Base-by-base conservation (phyloP, 1,140 invertebrate species). In the Schmidtea mediterranea region DNA sequence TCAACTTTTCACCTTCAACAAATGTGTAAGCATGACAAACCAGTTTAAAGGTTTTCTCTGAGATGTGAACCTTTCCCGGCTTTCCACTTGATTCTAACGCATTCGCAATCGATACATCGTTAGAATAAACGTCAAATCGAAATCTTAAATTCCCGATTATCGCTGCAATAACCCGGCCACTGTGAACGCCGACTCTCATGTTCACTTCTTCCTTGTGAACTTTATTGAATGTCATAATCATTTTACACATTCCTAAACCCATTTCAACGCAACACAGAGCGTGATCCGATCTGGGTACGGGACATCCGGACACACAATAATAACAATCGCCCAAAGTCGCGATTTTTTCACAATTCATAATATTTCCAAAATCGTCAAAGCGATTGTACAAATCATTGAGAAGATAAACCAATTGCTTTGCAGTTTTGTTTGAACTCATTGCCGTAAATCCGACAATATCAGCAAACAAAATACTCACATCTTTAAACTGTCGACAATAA, bases 361-460 rank as follows among this genome's bases (percentile, higher is more conserved):
- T 54, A 15, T 55, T 60, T 53, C 87, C 92, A 1, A 92, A 69
- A 48, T 79, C 78, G 59, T 94, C 87, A 65, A 95, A 95, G 49
- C 86, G 71, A 58, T 89, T 86, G 67, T 94, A 95, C 23, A 95
- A 65, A 68, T 90, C 82, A 62, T 92, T 92, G 1, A 95, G 69
- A 51, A 94, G 79, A 52, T 76, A 59, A 75, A 82, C 83, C 75
- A 66, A 75, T 76, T 69, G 61, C 51, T 66, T 62, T 9, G 71
- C 68, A 48, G 65, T 69, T 56, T 94, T 95, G 52, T 84, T 92
- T 40, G 82, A 87, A 43, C 81, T 83, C 86, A 94, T 94, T 58
- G 76, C 78, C 0, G 87, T 95, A 62, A 95, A 94, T 5, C 87
- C 87, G 16, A 90, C 84, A 58, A 94, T 92, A 62, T 94, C 87